Evolutionary conservation across 2,113 vertebrate species (phyloP).

Genomic region (Nasalis larvatus): DNA sequence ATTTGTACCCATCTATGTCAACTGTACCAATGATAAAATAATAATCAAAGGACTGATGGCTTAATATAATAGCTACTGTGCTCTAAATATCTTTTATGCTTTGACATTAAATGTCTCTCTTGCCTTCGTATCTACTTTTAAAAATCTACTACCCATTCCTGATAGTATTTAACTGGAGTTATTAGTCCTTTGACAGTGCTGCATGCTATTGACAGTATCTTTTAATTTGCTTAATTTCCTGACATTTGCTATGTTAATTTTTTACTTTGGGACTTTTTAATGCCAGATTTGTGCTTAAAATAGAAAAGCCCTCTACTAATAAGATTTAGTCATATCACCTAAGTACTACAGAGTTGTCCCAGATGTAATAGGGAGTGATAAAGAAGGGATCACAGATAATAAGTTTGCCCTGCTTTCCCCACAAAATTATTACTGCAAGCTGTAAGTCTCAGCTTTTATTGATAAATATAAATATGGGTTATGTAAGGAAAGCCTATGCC

Average conservation of each 20-base stretch:
- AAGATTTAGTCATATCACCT: conserved; percentile 71
- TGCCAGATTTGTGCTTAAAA: conserved; percentile 65
- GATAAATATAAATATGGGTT: conserved; percentile 78
- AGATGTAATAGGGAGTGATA: conserved; percentile 66
- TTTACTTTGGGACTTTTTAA: conserved; percentile 53
- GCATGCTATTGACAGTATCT: conserved; percentile 49
- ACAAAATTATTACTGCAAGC: conserved; percentile 67
- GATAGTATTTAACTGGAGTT: not conserved
- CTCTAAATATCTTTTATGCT: conserved; percentile 3
- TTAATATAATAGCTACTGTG: conserved; percentile 58
- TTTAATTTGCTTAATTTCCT: conserved; percentile 69
- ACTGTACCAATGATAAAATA: conserved; percentile 55
- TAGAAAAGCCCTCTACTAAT: conserved; percentile 60
- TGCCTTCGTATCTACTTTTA: conserved; percentile 33
- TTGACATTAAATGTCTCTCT: conserved; percentile 50
- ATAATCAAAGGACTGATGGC: conserved; percentile 42
- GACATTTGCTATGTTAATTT: conserved; percentile 54
- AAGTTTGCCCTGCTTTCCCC: conserved; percentile 71
- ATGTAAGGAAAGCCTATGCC: conserved; percentile 71
- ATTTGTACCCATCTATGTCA: not conserved
- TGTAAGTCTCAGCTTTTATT: conserved; percentile 79
- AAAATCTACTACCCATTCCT: conserved; percentile 11
- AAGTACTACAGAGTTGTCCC: conserved; percentile 72
- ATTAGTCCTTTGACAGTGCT: conserved; percentile 49
- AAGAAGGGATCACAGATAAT: conserved; percentile 71